A percentile compares a stretch with the other conserved stretches of the same genome.
Evolutionary conservation across 2,113 vertebrate species (phyloP).

Genomic region (Carlito syrichta): DNA sequence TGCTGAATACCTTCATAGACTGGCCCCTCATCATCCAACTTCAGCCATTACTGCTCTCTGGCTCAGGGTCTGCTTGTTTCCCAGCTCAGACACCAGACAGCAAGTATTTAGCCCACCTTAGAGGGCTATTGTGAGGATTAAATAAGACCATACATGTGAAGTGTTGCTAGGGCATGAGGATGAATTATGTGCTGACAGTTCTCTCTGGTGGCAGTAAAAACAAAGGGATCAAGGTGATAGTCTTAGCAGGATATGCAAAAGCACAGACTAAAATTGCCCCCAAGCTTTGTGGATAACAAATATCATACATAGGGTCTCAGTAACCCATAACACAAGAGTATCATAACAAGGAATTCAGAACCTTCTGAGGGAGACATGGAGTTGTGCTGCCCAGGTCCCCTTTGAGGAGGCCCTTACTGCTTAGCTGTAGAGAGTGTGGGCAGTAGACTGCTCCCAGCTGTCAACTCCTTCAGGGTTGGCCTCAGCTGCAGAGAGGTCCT

Average conservation of each 20-base stretch:
- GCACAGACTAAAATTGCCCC: neutral
- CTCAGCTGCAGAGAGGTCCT: too few species aligned
- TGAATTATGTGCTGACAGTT: neutral
- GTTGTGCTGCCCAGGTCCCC: neutral
- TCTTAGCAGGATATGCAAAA: neutral
- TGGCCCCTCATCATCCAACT: neutral
- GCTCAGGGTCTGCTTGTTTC: neutral
- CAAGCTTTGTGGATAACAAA: neutral
- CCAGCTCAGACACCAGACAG: neutral
- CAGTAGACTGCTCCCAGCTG: neutral
- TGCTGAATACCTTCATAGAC: neutral
- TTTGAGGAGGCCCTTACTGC: neutral
- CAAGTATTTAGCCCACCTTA: neutral
- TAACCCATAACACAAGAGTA: neutral
- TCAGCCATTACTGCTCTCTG: neutral
- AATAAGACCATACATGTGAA: neutral
- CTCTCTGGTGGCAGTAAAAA: neutral
- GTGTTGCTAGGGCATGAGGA: too few species aligned
- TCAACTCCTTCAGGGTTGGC: neutral
- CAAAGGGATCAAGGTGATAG: neutral
- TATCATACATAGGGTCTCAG: neutral
- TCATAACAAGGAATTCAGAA: neutral
- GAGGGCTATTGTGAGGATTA: neutral
- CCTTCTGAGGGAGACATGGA: neutral
- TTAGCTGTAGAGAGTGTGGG: neutral